phyloP scores from a whole-genome alignment of 2,113 vertebrate genomes.

The Pseudopipra pipra region DNA sequence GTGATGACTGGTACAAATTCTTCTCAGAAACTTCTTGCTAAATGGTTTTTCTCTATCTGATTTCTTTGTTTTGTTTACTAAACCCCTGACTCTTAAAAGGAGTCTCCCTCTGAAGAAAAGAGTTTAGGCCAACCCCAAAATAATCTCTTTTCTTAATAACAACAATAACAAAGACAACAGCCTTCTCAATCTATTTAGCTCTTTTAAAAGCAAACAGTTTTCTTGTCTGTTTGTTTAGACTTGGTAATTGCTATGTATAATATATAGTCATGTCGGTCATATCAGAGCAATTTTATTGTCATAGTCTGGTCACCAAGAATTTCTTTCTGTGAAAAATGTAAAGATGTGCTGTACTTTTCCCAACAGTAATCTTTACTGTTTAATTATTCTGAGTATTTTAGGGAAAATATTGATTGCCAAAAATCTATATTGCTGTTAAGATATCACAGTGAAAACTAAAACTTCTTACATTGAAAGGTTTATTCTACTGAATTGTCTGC shows the following conservation, averaged over 20 bases:
- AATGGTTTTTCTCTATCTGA: not conserved
- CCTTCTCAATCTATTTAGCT: not conserved
- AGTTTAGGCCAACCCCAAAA: not conserved
- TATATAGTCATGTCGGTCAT: not conserved
- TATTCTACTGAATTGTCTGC: not conserved
- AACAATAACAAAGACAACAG: not conserved
- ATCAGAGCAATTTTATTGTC: not conserved
- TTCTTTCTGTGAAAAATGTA: not conserved
- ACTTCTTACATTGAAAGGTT: not conserved
- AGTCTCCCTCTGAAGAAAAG: not conserved
- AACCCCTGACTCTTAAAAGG: not conserved
- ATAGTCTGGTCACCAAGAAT: not conserved
- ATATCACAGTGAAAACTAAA: not conserved
- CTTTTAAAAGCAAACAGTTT: not conserved
- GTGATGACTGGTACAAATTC: not conserved
- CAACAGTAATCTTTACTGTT: not conserved
- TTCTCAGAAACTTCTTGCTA: not conserved
- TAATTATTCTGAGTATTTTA: not conserved
- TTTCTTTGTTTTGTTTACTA: not conserved
- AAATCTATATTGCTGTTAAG: not conserved
- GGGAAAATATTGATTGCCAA: not conserved
- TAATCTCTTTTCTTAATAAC: not conserved
- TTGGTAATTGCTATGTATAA: not conserved
- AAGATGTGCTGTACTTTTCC: not conserved
- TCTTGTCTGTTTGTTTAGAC: not conserved